These are phyloP conservation scores for Etheostoma cragini DNA, from an alignment of 2,113 vertebrate genomes.

Conservation along the genomic window DNA sequence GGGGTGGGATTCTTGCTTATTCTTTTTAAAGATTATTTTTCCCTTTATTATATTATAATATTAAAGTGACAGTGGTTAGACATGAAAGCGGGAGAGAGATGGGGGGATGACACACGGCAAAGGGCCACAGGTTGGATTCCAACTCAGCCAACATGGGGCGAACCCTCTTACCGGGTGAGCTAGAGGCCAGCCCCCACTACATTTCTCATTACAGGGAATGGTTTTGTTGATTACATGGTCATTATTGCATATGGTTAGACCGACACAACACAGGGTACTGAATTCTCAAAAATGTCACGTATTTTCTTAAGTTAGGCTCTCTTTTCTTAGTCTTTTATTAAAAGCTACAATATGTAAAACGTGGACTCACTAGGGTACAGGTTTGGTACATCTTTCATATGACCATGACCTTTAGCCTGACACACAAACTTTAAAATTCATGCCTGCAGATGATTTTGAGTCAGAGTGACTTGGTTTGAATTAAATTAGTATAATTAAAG, in stretches of 20 bases:
- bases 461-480: slow-evolving; percentile 1
- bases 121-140: too few species aligned
- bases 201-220: background rate
- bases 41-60: too few species aligned
- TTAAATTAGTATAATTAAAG: background rate
- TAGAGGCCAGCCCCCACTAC: too few species aligned
- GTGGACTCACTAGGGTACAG: background rate
- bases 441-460: background rate
- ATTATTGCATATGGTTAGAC: background rate
- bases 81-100: too few species aligned
- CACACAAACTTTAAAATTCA: background rate
- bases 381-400: background rate
- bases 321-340: background rate
- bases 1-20: too few species aligned
- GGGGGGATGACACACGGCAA: too few species aligned
- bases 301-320: background rate
- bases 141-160: too few species aligned
- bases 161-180: too few species aligned
- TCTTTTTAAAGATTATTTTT: too few species aligned
- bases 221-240: background rate
- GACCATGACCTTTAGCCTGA: background rate
- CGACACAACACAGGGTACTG: background rate
- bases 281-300: background rate
- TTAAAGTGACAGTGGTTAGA: too few species aligned
- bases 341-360: background rate